Conservation (phyloP, 2,113 vertebrate genomes). For the Rhabdornis inornatus region DNA sequence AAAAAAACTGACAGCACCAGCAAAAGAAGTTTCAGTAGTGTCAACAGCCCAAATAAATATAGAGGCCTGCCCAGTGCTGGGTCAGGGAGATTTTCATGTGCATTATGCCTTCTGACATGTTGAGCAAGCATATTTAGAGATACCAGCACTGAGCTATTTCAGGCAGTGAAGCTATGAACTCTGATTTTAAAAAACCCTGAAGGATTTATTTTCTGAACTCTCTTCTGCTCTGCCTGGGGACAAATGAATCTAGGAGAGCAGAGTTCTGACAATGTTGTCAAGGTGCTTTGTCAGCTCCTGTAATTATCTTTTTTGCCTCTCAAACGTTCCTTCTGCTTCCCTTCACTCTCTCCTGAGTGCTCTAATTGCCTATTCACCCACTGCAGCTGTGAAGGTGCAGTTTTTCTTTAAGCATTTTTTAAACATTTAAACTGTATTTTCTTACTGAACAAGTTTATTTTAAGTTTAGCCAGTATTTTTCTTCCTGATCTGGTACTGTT, state of each 20-base stretch:
- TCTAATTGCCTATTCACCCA: neutral
- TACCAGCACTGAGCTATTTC: neutral
- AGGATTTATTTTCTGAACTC: neutral
- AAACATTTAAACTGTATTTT: neutral
- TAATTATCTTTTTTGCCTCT: neutral
- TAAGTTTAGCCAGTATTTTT: neutral
- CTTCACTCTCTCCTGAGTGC: neutral
- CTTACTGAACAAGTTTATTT: neutral
- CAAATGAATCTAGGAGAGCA: neutral
- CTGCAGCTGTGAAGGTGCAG: neutral
- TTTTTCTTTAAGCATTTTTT: neutral
- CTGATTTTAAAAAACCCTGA: neutral
- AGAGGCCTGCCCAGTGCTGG: neutral
- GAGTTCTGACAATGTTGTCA: conserved; percentile 12
- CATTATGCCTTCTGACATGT: neutral
- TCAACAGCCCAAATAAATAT: neutral
- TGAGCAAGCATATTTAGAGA: conserved; percentile 28
- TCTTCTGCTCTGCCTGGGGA: neutral
- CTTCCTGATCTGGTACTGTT: neutral
- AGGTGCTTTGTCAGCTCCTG: conserved; percentile 1
- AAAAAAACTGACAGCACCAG: neutral
- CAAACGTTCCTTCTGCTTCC: neutral
- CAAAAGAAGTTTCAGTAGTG: conserved; percentile 9
- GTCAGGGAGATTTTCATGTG: neutral
- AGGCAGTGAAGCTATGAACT: neutral